Conservation (phyloP, 2,797 vertebrate species). For the Poecilia velifera region DNA sequence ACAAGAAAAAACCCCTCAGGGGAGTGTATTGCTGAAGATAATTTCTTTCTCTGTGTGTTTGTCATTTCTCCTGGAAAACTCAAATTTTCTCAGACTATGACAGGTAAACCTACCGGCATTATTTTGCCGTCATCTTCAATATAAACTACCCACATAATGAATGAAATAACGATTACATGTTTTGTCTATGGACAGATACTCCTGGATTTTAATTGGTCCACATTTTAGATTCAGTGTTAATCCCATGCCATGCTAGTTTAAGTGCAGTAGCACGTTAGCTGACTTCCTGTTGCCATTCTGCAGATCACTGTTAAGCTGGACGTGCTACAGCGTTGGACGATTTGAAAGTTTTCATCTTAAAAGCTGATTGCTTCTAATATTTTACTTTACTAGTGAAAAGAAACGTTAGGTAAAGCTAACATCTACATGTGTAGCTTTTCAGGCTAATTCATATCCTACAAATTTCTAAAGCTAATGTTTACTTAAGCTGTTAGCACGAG, state of each 20-base stretch:
- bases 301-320: neutral
- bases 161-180: constrained; percentile 85
- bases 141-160: constrained; percentile 84
- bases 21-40: constrained; percentile 37
- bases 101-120: constrained; percentile 80
- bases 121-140: constrained; percentile 66
- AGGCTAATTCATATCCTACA: neutral
- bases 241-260: neutral
- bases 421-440: neutral
- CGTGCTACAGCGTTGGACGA: neutral
- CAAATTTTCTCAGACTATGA: constrained; percentile 60
- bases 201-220: neutral
- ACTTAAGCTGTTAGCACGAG: neutral
- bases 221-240: neutral
- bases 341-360: neutral
- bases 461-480: neutral
- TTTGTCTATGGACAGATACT: constrained; percentile 53
- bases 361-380: neutral
- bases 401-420: neutral
- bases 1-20: constrained; percentile 22
- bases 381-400: neutral
- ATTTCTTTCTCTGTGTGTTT: constrained; percentile 54
- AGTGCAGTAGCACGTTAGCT: neutral
- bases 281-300: neutral
- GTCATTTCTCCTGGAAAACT: constrained; percentile 52